Evolutionary conservation across 2,797 vertebrate genomes (phyloP).

Genomic region (Podargus strigoides): DNA sequence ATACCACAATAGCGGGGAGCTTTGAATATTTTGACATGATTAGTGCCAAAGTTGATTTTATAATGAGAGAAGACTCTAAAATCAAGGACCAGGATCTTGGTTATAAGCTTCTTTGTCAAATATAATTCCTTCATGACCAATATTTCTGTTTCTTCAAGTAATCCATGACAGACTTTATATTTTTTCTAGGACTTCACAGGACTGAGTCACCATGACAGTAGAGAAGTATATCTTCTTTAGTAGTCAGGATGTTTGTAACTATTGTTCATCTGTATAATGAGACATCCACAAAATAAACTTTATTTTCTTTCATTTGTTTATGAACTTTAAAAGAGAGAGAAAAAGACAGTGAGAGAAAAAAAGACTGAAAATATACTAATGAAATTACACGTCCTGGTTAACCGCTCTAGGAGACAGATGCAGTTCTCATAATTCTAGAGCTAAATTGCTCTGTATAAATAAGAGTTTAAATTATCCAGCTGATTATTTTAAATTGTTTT

Average conservation of each 20-base stretch:
- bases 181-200: neutral
- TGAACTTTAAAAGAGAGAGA: neutral
- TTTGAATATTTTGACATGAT: conserved; percentile 23
- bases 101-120: conserved; percentile 14
- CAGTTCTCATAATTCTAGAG: neutral
- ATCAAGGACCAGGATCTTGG: neutral
- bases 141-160: conserved; percentile 15
- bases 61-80: conserved; percentile 6
- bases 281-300: neutral
- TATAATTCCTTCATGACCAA: neutral
- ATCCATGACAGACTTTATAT: neutral
- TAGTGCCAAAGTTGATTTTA: conserved; percentile 6
- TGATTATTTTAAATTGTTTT: conserved; percentile 47
- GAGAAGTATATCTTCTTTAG: neutral
- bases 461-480: conserved; percentile 38
- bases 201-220: neutral
- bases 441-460: conserved; percentile 51
- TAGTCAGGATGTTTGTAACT: neutral
- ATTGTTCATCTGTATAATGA: neutral
- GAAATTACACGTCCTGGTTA: conserved; percentile 16
- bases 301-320: conserved; percentile 14
- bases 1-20: neutral
- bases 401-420: conserved; percentile 19
- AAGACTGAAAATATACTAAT: neutral
- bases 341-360: neutral